phyloP scores from a whole-genome alignment of 2,888 invertebrate genomes.

The Cheilosia urbana region DNA sequence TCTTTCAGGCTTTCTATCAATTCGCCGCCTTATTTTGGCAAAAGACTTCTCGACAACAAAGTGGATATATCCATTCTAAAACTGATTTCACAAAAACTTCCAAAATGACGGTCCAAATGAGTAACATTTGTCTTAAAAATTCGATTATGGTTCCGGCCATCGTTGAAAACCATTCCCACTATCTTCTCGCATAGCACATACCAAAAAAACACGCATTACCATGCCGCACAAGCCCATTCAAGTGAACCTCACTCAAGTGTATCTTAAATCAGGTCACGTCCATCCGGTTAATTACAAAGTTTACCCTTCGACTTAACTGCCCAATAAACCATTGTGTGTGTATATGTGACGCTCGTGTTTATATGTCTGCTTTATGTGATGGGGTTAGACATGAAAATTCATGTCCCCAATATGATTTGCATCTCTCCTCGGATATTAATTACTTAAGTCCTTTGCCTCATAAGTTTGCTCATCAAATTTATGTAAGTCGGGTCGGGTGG shows the following conservation, averaged over 20 bases:
- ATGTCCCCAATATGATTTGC: slow-evolving; percentile 62
- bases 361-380: neutral
- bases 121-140: slow-evolving; percentile 15
- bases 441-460: slow-evolving; percentile 46
- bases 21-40: too few species aligned
- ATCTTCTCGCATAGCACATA: neutral
- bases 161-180: slow-evolving; percentile 18
- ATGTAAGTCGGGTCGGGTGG: slow-evolving; percentile 33
- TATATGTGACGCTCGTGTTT: neutral
- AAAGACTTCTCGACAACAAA: too few species aligned
- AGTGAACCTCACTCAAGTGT: slow-evolving; percentile 1
- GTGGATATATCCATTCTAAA: too few species aligned
- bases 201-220: neutral
- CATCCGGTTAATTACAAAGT: slow-evolving; percentile 67
- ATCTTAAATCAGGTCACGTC: slow-evolving; percentile 68
- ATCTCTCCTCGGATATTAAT: slow-evolving; percentile 59
- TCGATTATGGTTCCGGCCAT: slow-evolving; percentile 17
- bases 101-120: neutral
- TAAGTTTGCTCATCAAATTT: slow-evolving; percentile 69
- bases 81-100: neutral
- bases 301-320: slow-evolving; percentile 65
- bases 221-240: neutral
- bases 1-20: too few species aligned
- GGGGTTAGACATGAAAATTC: slow-evolving; percentile 63
- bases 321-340: slow-evolving; percentile 48